Evolutionary conservation across 2,113 vertebrate species (phyloP).

Genomic region (Ammodytes dubius): DNA sequence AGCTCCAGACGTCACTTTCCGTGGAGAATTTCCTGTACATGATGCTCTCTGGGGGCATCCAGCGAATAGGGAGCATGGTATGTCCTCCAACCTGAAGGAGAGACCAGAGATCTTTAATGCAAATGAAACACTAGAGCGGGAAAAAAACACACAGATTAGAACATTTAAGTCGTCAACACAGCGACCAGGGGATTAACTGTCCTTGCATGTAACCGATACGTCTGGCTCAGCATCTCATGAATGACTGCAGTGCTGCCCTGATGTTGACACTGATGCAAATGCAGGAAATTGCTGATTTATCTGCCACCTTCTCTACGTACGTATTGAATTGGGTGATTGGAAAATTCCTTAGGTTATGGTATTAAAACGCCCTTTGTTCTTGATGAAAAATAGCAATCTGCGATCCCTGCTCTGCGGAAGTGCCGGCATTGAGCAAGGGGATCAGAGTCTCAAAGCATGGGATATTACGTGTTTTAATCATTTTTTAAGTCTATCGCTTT

Average conservation of each 20-base stretch:
- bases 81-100: conserved; percentile 93
- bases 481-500: conserved; percentile 23
- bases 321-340: conserved; percentile 16
- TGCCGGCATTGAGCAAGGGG: conserved; percentile 22
- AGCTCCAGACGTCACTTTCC: conserved; percentile 98
- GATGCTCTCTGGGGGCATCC: conserved; percentile 99
- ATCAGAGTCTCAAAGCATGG: conserved; percentile 34
- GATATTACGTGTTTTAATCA: conserved; percentile 31
- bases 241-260: conserved; percentile 32
- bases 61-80: conserved; percentile 98
- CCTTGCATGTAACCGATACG: conserved; percentile 57
- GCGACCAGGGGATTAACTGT: conserved; percentile 64
- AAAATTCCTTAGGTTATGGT: conserved; percentile 44
- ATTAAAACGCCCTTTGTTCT: conserved; percentile 49
- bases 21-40: conserved; percentile 99
- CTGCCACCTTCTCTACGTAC: conserved; percentile 35
- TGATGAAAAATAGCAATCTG: conserved; percentile 42
- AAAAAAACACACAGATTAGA: conserved; percentile 37
- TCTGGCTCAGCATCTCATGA: conserved; percentile 58
- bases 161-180: conserved; percentile 44
- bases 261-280: conserved; percentile 42
- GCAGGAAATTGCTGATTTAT: conserved; percentile 52
- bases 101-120: conserved; percentile 23
- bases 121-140: conserved; percentile 14
- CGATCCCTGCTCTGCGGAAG: conserved; percentile 16